Base-by-base conservation (phyloP, 2,888 invertebrate genomes). In the Crematogaster levior region DNA sequence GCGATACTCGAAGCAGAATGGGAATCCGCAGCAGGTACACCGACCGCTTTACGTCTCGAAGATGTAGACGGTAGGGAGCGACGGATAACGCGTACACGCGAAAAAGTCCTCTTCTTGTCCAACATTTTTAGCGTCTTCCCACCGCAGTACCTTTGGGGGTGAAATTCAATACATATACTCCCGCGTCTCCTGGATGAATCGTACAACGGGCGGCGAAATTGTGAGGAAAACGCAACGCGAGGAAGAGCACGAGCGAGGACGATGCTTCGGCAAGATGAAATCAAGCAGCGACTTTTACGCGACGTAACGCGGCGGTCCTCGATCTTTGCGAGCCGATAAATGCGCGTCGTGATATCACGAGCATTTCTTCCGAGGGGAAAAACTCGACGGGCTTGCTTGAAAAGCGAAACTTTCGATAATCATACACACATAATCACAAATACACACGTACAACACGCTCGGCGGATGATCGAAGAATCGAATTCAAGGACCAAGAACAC, bases 1-100 rank as follows among this genome's bases (percentile, higher is more conserved):
- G 3, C 95, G 96, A 66, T 95, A 96, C 91, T 92, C 91, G 79
- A 93, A 93, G 80, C 92, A 92, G 79, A 93, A 93, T 61, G 93
- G 93, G 3, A 91, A 91, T 68, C 91, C 92, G 10, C 91, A 91
- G 43, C 91, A 92, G 77, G 81, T 89, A 21, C 91, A 91, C 79
- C 89, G 90, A 37, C 91, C 92, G 37, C 91, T 91, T 6, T 93
- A 92, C 84, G 89, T 93, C 0, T 92, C 93, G 12, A 92, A 87
- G 37, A 93, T 93, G 83, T 93, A 91, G 53, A 73, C 1, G 61
- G n/a, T 51, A 37, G 68, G 7, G 18, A 9, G n/a, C 24, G 24
- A n/a, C 15, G 15, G 53, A 43, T 9, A 24, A 61, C 37, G 61
- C 12, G 15, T 1, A 6, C 7, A 3, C 24, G 61, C 61, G 40